phyloP scores from a whole-genome alignment of 2,113 vertebrate species.

The Daphoenositta chrysoptera region DNA sequence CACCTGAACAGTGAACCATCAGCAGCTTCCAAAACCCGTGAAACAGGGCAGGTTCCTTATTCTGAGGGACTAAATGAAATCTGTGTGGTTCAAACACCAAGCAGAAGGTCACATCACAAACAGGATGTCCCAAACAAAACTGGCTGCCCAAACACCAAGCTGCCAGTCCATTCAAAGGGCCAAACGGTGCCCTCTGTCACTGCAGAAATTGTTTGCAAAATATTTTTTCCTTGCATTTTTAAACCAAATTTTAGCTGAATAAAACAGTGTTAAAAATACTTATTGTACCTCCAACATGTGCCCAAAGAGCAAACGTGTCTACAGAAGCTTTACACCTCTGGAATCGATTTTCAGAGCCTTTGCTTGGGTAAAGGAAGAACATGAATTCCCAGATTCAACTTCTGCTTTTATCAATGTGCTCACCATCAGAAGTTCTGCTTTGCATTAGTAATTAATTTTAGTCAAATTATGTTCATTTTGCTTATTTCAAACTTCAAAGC shows the following conservation, averaged over 20 bases:
- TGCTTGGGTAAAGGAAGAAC: neutral
- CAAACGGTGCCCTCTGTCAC: neutral
- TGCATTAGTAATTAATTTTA: constrained; percentile 62
- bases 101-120: neutral
- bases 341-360: neutral
- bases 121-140: neutral
- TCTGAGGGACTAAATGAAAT: neutral
- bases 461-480: constrained; percentile 42
- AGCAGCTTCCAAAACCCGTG: neutral
- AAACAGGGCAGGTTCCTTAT: neutral
- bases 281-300: neutral
- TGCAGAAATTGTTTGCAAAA: neutral
- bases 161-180: neutral
- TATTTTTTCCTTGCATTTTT: neutral
- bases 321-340: neutral
- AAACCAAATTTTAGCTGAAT: neutral
- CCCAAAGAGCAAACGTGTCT: neutral
- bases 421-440: neutral
- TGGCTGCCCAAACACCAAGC: neutral
- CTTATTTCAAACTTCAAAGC: constrained; percentile 63
- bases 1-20: neutral
- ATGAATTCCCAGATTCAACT: neutral
- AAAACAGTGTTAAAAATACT: neutral
- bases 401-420: neutral
- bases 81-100: neutral